phyloP scores from a whole-genome alignment of 2,113 vertebrate genomes.

The Chionis minor region DNA sequence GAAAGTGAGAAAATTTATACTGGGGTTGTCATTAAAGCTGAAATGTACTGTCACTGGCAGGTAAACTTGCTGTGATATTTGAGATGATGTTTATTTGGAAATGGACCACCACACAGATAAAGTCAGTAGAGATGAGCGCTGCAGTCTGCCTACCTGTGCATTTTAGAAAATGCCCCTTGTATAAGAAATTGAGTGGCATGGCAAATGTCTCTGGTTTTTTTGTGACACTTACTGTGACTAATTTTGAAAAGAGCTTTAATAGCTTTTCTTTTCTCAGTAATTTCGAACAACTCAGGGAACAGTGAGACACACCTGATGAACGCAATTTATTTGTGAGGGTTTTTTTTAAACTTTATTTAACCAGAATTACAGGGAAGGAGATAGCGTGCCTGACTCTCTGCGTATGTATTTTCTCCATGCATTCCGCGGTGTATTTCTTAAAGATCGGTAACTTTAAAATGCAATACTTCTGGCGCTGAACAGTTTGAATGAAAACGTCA shows the following conservation, averaged over 20 bases:
- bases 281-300: not conserved
- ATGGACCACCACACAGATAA: not conserved
- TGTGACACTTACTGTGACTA: not conserved
- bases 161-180: not conserved
- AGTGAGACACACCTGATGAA: not conserved
- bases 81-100: not conserved
- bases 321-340: not conserved
- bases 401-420: not conserved
- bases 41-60: not conserved
- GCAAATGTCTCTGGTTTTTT: not conserved
- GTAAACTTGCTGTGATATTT: not conserved
- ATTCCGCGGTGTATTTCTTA: not conserved
- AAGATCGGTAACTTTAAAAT: conserved; percentile 21
- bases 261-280: not conserved
- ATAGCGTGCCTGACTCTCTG: not conserved
- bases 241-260: not conserved
- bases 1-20: not conserved
- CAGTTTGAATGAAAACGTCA: conserved; percentile 6
- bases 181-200: not conserved
- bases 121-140: not conserved
- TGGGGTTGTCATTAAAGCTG: not conserved
- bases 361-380: not conserved
- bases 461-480: conserved; percentile 20
- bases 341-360: not conserved
- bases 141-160: not conserved